Base-by-base conservation (phyloP, 2,797 vertebrate genomes). In the Manis crassicaudata region DNA sequence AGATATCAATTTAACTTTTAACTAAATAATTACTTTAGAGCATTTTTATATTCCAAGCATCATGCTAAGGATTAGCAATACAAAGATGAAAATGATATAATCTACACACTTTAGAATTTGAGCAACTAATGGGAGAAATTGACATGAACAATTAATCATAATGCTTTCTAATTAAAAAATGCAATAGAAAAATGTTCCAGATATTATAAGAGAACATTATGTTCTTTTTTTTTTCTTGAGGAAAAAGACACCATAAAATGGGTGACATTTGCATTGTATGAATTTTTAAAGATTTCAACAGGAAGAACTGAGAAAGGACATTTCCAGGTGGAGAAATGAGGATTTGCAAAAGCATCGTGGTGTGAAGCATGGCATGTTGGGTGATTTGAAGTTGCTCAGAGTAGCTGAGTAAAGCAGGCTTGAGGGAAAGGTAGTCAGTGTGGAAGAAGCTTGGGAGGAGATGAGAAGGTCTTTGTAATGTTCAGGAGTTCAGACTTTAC, bases 211-310 rank as follows among this genome's bases (percentile, higher is more conserved):
- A 89, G 3, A 87, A 21, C 46, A 46, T 2, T 46, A 11, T 46
- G 46, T 46, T 46, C 46, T 46, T 46, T 46, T 46, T 46, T 60
- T 93, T 86, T 95, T 25, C 46, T 76, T 88, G 14, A 87, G 23
- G 25, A 68, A 93, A 90, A 88, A 50, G 7, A 29, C 18, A n/a
- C 6, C 13, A 1, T 76, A 88, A 63, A 90, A 96, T 73, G 21
- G 18, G 17, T n/a, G 67, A 14, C 76, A 75, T 65, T 92, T 52
- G 35, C 7, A 5, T 83, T 94, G 43, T 20, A 58, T 0, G 7
- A 40, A 67, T 67, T 37, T 90, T 80, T 77, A 94, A 88, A 96
- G 50, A 68, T 88, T 89, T 80, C 84, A 92, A 68, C 27, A 90
- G 40, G 5, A 50, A 46, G 11, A 67, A 20, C 16, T 80, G 13